phyloP scores from a whole-genome alignment of 2,113 vertebrate genomes.

The Gambusia holbrooki region DNA sequence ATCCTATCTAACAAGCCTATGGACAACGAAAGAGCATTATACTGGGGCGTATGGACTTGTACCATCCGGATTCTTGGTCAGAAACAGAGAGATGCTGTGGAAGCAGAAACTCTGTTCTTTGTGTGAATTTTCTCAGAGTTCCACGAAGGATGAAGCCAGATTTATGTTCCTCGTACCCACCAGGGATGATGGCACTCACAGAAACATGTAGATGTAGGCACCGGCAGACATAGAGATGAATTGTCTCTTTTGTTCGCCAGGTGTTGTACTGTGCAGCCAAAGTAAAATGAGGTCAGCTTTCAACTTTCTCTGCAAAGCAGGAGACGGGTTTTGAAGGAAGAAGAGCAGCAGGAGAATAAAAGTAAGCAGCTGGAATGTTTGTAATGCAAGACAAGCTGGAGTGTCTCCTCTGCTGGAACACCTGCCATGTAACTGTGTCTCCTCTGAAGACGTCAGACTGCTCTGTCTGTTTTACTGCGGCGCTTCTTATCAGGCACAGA shows the following conservation, averaged over 20 bases:
- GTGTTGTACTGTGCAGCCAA: conserved; percentile 41
- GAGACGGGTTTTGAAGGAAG: conserved; percentile 17
- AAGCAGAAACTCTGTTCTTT: conserved; percentile 51
- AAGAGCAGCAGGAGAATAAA: conserved; percentile 16
- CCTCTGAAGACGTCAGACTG: neutral
- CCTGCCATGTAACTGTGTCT: neutral
- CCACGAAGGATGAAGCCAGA: conserved; percentile 40
- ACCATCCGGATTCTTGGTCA: conserved; percentile 69
- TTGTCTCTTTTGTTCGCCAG: conserved; percentile 46
- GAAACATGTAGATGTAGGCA: conserved; percentile 21
- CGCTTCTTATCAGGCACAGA: conserved; percentile 40
- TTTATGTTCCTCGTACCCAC: conserved; percentile 52
- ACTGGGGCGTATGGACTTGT: conserved; percentile 69
- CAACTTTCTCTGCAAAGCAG: conserved; percentile 29
- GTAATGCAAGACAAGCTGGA: conserved; percentile 1
- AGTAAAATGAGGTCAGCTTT: conserved; percentile 58
- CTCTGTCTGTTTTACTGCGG: neutral
- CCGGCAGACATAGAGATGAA: conserved; percentile 43
- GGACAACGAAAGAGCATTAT: conserved; percentile 71
- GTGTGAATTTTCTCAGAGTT: conserved; percentile 53
- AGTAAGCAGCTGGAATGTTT: conserved; percentile 45
- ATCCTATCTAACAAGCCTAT: conserved; percentile 63
- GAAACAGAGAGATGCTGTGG: conserved; percentile 60
- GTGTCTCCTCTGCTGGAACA: neutral
- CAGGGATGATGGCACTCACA: conserved; percentile 38